These are phyloP conservation scores for Pseudocheirus occidentalis DNA, from an alignment of 2,797 vertebrate species.

Conservation along the genomic window DNA sequence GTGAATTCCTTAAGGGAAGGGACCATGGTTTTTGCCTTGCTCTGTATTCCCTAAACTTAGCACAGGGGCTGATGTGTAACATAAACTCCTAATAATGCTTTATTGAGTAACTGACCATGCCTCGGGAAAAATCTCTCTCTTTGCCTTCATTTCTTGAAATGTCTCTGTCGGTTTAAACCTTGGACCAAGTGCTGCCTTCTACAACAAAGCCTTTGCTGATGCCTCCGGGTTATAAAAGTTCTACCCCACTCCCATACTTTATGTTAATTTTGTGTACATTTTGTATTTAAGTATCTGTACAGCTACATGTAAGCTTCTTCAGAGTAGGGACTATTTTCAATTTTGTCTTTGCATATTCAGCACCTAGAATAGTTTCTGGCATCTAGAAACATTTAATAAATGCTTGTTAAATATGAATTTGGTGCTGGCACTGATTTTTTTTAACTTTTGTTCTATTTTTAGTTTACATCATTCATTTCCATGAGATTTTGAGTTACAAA, in stretches of 20 bases:
- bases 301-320: neutral
- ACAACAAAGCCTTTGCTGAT: neutral
- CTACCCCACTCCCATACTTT: neutral
- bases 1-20: neutral
- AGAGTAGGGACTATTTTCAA: neutral
- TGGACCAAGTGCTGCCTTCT: neutral
- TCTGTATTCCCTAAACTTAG: neutral
- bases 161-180: neutral
- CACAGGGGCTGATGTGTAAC: neutral
- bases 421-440: neutral
- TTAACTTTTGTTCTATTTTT: no score
- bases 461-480: no score
- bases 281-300: no score
- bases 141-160: neutral
- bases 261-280: neutral
- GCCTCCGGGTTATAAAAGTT: neutral
- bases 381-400: neutral
- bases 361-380: neutral
- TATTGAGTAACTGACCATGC: neutral
- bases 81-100: neutral
- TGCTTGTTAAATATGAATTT: neutral
- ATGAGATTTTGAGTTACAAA: no score
- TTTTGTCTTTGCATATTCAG: neutral
- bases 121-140: neutral
- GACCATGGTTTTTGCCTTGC: neutral